A percentile compares a stretch with the other conserved stretches of the same genome.
These are phyloP conservation scores for Gadopsis bispinosus DNA, from an alignment of 2,797 vertebrate species.

Conservation along the genomic window DNA sequence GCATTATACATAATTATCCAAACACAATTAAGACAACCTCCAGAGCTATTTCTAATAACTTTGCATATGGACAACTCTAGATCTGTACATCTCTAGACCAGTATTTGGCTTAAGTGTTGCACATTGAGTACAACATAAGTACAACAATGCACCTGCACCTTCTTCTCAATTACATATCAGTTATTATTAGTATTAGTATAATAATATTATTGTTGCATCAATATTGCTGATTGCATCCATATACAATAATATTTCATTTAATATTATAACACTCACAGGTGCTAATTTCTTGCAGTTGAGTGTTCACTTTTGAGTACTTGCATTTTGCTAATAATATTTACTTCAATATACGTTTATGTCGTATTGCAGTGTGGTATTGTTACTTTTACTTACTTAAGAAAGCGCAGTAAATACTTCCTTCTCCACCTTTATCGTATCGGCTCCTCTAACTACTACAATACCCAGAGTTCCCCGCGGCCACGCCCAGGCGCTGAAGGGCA, in stretches of 20 bases:
- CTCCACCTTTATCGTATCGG: too few species aligned
- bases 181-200: neutral
- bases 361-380: neutral
- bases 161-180: neutral
- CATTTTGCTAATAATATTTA: neutral
- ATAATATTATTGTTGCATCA: too few species aligned
- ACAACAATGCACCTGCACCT: neutral
- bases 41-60: neutral
- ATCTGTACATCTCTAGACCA: neutral
- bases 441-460: constrained; percentile 71
- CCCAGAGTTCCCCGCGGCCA: constrained; percentile 66
- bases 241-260: neutral
- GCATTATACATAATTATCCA: neutral
- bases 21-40: neutral
- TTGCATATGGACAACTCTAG: neutral
- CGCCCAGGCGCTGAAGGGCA: constrained; percentile 31
- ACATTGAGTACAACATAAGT: neutral
- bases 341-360: too few species aligned
- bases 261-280: neutral
- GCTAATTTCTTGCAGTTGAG: neutral
- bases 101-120: neutral
- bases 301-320: neutral
- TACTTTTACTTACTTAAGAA: neutral
- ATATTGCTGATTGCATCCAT: too few species aligned
- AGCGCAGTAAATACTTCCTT: neutral